These are phyloP conservation scores for Alethe castanea DNA, from an alignment of 2,113 vertebrate species.

Conservation along the genomic window DNA sequence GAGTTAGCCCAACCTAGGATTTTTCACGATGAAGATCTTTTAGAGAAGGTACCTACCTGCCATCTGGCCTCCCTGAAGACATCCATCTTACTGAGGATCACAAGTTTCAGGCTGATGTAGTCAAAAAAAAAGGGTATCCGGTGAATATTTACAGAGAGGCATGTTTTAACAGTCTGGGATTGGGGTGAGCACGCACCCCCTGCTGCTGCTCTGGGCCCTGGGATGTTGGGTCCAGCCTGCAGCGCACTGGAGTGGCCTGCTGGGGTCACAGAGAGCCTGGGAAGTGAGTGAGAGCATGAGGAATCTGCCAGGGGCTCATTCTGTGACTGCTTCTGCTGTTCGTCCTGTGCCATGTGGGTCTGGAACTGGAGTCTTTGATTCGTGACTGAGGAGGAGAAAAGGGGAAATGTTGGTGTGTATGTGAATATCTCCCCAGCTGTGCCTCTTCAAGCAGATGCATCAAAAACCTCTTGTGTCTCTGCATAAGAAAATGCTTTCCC, in stretches of 20 bases:
- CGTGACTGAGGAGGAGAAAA: background rate
- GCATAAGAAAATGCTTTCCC: background rate
- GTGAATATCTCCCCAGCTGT: background rate
- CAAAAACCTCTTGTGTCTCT: background rate
- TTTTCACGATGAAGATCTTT: background rate
- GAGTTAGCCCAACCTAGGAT: background rate
- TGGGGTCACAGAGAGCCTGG: background rate
- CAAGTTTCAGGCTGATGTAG: background rate
- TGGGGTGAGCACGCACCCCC: fast-evolving
- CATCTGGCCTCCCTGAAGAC: background rate
- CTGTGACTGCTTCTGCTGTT: background rate
- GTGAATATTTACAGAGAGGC: fast-evolving
- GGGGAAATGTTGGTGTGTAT: background rate
- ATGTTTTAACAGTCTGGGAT: background rate
- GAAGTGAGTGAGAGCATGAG: background rate
- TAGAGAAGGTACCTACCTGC: background rate
- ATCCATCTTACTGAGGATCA: background rate
- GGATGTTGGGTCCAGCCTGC: background rate
- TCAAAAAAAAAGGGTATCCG: background rate
- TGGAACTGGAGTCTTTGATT: background rate
- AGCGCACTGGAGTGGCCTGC: background rate
- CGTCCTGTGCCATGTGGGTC: background rate
- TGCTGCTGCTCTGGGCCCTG: background rate
- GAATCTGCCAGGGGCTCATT: background rate
- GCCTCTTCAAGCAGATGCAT: background rate